Conservation (phyloP, 2,888 invertebrate genomes). For the Polydesmus complanatus region DNA sequence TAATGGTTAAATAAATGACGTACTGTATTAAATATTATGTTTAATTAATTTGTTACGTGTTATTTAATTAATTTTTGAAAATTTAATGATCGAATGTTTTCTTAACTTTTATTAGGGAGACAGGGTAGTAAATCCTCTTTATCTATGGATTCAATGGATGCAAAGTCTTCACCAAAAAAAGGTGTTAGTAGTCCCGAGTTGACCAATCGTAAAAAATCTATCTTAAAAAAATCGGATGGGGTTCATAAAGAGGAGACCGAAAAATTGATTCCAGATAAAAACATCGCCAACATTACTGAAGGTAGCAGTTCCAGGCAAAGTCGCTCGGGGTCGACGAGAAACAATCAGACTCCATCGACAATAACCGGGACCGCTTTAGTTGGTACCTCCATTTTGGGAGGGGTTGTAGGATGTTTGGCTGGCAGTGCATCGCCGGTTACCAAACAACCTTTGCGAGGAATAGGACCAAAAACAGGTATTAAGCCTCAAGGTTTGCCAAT, state of each 20-base stretch:
- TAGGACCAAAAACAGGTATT: constrained; percentile 22
- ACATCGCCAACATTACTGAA: constrained; percentile 29
- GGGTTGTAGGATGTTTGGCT: constrained; percentile 8
- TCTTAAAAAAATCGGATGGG: constrained; percentile 59
- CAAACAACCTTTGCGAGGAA: constrained; percentile 14
- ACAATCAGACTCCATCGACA: not conserved
- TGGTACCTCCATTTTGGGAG: constrained; percentile 2
- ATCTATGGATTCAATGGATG: constrained; percentile 12
- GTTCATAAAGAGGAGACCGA: constrained; percentile 50
- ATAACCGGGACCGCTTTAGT: constrained; percentile 9
- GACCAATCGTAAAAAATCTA: constrained; percentile 48
- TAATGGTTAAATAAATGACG: not conserved
- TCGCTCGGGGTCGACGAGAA: not conserved
- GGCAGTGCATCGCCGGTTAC: not conserved
- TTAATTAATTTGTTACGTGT: not conserved
- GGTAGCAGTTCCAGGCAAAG: constrained; percentile 23
- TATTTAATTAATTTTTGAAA: not conserved
- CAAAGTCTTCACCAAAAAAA: constrained; percentile 15
- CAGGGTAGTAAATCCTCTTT: constrained; percentile 15
- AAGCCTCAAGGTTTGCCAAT: constrained; percentile 30
- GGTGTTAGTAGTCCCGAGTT: constrained; percentile 28
- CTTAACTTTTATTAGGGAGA: not conserved
- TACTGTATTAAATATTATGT: not conserved
- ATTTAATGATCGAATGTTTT: not conserved
- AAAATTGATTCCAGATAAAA: constrained; percentile 47